A percentile compares a stretch with the other conserved stretches of the same genome.
Conservation (phyloP, 1,140 invertebrate genomes). For the Samia ricini region DNA sequence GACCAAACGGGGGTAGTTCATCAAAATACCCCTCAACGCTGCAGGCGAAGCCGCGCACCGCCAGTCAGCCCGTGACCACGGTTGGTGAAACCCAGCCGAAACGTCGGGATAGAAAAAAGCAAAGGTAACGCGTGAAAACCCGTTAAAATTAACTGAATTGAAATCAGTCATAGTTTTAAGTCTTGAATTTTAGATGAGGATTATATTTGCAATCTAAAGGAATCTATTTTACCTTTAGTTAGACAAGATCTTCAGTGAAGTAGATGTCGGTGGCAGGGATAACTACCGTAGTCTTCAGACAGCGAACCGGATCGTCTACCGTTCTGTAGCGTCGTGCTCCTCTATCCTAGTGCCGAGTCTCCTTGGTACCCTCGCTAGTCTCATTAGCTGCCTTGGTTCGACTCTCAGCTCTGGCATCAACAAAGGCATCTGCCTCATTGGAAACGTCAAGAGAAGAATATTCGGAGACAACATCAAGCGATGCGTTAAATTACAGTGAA, state of each 20-base stretch:
- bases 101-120: too few species aligned
- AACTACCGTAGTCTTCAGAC: slow-evolving; percentile 59
- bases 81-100: too few species aligned
- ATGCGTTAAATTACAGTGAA: slow-evolving; percentile 24
- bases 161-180: background rate
- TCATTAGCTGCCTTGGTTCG: slow-evolving; percentile 34
- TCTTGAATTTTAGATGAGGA: background rate
- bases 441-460: slow-evolving; percentile 47
- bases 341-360: slow-evolving; percentile 28
- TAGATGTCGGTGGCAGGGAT: slow-evolving; percentile 48
- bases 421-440: slow-evolving; percentile 40
- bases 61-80: too few species aligned
- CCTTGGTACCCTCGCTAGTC: slow-evolving; percentile 32
- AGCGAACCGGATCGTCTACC: slow-evolving; percentile 47
- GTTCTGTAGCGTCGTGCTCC: slow-evolving; percentile 40
- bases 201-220: background rate
- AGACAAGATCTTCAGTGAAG: slow-evolving; percentile 49
- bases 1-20: too few species aligned
- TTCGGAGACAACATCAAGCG: slow-evolving; percentile 33
- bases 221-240: slow-evolving; percentile 39
- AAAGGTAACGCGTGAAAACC: too few species aligned
- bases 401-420: slow-evolving; percentile 15
- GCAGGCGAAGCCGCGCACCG: too few species aligned
- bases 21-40: too few species aligned
- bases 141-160: too few species aligned